phyloP scores from a whole-genome alignment of 1,140 invertebrate genomes.

The Oncopodura yosiiana region DNA sequence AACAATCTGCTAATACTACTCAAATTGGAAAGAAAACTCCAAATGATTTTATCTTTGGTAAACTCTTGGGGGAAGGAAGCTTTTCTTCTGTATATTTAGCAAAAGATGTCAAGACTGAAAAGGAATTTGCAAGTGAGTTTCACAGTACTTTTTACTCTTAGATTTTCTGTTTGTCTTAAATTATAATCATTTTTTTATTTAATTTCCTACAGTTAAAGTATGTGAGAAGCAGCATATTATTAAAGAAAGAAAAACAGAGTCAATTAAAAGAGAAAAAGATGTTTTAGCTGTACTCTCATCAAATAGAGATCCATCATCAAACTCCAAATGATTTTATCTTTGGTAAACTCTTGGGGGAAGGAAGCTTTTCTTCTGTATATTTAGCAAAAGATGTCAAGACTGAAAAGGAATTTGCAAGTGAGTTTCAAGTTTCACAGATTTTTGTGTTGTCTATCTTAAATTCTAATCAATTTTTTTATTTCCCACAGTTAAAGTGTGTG shows the following conservation, averaged over 20 bases:
- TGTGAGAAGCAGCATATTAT: constrained; percentile 87
- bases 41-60: constrained; percentile 90
- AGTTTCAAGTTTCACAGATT: constrained; percentile 39
- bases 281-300: constrained; percentile 65
- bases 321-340: constrained; percentile 85
- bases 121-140: constrained; percentile 91
- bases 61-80: constrained; percentile 90
- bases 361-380: constrained; percentile 90
- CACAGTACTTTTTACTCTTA: constrained; percentile 6
- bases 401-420: constrained; percentile 84
- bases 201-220: constrained; percentile 73
- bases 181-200: constrained; percentile 19
- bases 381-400: constrained; percentile 83
- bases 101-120: constrained; percentile 58
- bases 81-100: constrained; percentile 67
- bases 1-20: too few relatives aligned
- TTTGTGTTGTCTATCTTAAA: constrained; percentile 32
- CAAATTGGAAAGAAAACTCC: constrained; percentile 62
- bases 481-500: constrained; percentile 85
- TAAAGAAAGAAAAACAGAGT: constrained; percentile 82
- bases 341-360: constrained; percentile 89
- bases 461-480: constrained; percentile 34
- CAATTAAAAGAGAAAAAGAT: constrained; percentile 86
- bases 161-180: not conserved
- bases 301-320: constrained; percentile 54